These are phyloP conservation scores for Euzophera pinguis DNA, from an alignment of 2,888 invertebrate species.

Conservation along the genomic window DNA sequence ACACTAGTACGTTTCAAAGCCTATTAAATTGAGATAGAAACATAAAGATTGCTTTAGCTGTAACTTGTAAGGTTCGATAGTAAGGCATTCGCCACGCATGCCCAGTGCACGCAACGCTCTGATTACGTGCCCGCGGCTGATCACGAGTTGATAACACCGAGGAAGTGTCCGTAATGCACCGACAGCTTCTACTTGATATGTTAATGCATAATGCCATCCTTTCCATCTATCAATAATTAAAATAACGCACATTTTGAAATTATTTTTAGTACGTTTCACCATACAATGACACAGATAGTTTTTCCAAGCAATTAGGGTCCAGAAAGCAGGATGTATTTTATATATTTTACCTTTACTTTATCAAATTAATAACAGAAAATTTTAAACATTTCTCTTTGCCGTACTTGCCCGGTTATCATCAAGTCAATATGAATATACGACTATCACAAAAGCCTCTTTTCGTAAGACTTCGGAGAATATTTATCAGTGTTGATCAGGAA, in stretches of 20 bases:
- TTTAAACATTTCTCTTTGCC: too few species aligned
- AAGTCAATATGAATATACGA: background rate
- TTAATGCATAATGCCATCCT: conserved; percentile 30
- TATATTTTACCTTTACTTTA: too few species aligned
- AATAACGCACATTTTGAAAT: conserved; percentile 31
- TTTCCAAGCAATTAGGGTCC: too few species aligned
- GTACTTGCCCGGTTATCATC: background rate
- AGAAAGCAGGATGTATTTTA: too few species aligned
- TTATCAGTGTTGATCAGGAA: conserved; percentile 37
- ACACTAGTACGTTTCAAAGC: background rate
- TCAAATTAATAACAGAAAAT: too few species aligned
- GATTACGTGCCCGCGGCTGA: conserved; percentile 32
- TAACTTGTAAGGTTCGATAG: conserved; percentile 6
- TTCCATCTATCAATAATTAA: conserved; percentile 26
- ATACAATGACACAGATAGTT: too few species aligned
- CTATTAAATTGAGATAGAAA: background rate
- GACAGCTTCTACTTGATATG: conserved; percentile 7
- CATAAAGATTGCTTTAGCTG: conserved; percentile 2
- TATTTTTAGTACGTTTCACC: too few species aligned
- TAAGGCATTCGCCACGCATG: conserved; percentile 16
- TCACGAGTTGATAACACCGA: conserved; percentile 31
- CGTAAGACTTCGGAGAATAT: conserved; percentile 13
- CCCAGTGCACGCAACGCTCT: conserved; percentile 44
- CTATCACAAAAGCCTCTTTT: background rate
- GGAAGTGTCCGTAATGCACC: conserved; percentile 14